Conservation (phyloP, 2,888 invertebrate genomes). For the Agonopterix alstromeriana region DNA sequence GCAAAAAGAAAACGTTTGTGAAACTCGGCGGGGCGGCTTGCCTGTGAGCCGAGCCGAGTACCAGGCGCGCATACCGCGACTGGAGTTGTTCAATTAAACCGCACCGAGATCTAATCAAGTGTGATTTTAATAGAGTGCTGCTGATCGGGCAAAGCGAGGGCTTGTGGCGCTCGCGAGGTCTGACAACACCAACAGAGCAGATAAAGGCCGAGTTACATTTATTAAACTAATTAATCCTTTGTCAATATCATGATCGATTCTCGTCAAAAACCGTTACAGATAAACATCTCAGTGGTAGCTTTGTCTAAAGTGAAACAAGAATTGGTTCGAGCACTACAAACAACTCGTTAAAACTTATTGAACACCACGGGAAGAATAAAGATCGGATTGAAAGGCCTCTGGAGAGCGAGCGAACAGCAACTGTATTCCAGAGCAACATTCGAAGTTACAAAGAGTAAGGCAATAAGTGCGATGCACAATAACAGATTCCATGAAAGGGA, state of each 20-base stretch:
- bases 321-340: slow-evolving; percentile 19
- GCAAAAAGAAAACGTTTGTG: slow-evolving; percentile 39
- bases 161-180: slow-evolving; percentile 14
- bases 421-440: slow-evolving; percentile 26
- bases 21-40: slow-evolving; percentile 26
- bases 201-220: slow-evolving; percentile 35
- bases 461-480: slow-evolving; percentile 51
- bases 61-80: slow-evolving; percentile 54
- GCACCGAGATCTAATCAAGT: slow-evolving; percentile 62
- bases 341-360: slow-evolving; percentile 30
- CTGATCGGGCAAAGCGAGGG: slow-evolving; percentile 30
- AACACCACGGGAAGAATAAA: slow-evolving; percentile 9
- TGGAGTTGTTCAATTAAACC: slow-evolving; percentile 59
- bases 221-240: slow-evolving; percentile 35
- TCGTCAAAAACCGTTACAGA: slow-evolving; percentile 32
- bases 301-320: slow-evolving; percentile 13
- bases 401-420: slow-evolving; percentile 23
- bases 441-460: slow-evolving; percentile 36
- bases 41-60: slow-evolving; percentile 29
- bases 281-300: background rate
- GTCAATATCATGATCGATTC: slow-evolving; percentile 36
- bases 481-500: slow-evolving; percentile 54
- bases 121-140: slow-evolving; percentile 63
- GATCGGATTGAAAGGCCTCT: slow-evolving; percentile 31
- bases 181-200: slow-evolving; percentile 28